Conservation (phyloP, 2,113 vertebrate genomes). For the human (Homo sapiens) region DNA sequence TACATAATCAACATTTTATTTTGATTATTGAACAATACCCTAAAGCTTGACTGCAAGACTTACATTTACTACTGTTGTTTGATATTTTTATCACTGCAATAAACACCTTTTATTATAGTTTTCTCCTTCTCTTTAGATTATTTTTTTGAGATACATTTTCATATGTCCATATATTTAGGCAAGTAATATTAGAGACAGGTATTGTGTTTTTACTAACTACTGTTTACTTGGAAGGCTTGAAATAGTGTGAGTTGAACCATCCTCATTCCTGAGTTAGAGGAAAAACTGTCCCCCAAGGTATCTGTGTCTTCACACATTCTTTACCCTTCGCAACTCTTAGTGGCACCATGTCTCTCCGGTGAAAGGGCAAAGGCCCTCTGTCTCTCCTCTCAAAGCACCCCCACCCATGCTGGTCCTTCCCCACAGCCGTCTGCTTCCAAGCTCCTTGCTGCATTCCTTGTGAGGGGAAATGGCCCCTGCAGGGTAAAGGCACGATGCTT, state of each 20-base stretch:
- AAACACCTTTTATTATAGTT: not conserved
- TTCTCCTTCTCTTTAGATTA: not conserved
- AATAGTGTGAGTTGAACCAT: not conserved
- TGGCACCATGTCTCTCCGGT: too few species aligned
- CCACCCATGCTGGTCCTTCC: not conserved
- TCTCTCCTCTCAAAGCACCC: not conserved
- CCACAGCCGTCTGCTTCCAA: fast-evolving
- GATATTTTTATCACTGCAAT: not conserved
- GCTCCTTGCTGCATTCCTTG: not conserved
- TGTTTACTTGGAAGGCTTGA: too few species aligned
- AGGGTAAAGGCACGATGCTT: not conserved
- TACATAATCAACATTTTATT: not conserved
- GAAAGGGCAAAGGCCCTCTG: too few species aligned
- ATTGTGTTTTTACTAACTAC: not conserved
- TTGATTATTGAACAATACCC: not conserved
- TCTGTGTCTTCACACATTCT: not conserved
- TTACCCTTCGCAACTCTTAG: not conserved
- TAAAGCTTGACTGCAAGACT: not conserved
- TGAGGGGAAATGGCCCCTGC: not conserved
- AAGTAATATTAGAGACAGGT: not conserved
- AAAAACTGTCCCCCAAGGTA: not conserved
- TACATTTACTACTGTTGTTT: too few species aligned
- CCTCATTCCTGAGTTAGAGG: not conserved
- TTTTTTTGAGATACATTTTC: not conserved
- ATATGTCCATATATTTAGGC: not conserved